Percentiles rank a stretch among this genome's conserved stretches.
Evolutionary conservation across 2,797 vertebrate species (phyloP).

Genomic region (Simalia tracyae): DNA sequence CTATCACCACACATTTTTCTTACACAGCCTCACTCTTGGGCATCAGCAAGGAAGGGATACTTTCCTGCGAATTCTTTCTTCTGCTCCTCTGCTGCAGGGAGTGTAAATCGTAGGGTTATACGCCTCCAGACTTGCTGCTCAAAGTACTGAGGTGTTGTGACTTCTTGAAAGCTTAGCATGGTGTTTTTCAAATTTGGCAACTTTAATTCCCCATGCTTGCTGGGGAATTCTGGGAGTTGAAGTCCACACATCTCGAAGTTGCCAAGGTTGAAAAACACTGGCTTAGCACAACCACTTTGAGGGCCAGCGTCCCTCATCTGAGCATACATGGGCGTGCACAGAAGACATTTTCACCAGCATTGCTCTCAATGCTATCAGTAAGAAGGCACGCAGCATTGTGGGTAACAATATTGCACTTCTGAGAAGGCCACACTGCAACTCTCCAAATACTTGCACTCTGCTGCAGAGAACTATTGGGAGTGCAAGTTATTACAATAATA

Average conservation of each 20-base stretch:
- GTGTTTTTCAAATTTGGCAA: not conserved
- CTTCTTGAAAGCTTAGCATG: not conserved
- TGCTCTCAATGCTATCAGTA: not conserved
- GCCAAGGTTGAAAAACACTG: not conserved
- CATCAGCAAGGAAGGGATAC: not conserved
- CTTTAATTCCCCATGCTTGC: not conserved
- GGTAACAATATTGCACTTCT: not conserved
- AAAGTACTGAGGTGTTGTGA: not conserved
- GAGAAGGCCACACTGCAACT: not conserved
- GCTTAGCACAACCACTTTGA: not conserved
- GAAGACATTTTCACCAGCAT: not conserved
- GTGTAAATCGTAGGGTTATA: not conserved
- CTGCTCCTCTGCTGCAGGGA: not conserved
- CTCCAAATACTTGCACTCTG: not conserved
- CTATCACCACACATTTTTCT: not conserved
- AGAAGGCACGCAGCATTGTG: not conserved
- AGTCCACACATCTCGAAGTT: not conserved
- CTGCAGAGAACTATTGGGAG: not conserved
- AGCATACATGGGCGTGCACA: not conserved
- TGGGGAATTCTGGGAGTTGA: not conserved
- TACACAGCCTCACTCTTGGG: not conserved
- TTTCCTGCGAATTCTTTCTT: not conserved
- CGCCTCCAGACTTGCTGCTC: not conserved
- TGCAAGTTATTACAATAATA: not conserved
- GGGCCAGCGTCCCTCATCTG: not conserved